phyloP scores from a whole-genome alignment of 2,113 vertebrate genomes.

The Heptranchias perlo region DNA sequence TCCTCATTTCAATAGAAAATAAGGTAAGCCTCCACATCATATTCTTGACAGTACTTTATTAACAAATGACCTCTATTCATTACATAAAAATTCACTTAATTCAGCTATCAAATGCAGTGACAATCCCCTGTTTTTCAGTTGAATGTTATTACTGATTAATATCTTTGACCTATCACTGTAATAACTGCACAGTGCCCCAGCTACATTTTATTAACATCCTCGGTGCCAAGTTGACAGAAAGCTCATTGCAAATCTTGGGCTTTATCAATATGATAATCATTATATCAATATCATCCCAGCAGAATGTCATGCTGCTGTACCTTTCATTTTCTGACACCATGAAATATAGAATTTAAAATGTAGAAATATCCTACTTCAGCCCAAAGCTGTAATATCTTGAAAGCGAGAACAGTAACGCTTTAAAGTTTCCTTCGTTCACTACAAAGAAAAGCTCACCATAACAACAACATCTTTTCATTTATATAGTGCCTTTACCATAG shows the following conservation, averaged over 20 bases:
- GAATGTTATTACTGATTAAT: neutral
- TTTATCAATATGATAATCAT: neutral
- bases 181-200: neutral
- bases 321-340: neutral
- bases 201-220: neutral
- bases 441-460: neutral
- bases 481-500: neutral
- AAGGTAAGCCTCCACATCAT: neutral
- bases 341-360: neutral
- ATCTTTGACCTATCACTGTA: slow-evolving; percentile 3
- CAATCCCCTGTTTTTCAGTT: neutral
- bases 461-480: neutral
- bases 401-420: too few relatives aligned
- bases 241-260: neutral
- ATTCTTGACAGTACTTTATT: neutral
- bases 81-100: neutral
- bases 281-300: neutral
- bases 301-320: neutral
- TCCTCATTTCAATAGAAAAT: neutral
- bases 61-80: neutral
- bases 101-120: neutral
- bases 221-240: neutral
- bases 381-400: neutral
- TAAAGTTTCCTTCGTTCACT: neutral
- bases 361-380: neutral